Conservation (phyloP, 2,888 invertebrate genomes). For the Cosmia pyralina region DNA sequence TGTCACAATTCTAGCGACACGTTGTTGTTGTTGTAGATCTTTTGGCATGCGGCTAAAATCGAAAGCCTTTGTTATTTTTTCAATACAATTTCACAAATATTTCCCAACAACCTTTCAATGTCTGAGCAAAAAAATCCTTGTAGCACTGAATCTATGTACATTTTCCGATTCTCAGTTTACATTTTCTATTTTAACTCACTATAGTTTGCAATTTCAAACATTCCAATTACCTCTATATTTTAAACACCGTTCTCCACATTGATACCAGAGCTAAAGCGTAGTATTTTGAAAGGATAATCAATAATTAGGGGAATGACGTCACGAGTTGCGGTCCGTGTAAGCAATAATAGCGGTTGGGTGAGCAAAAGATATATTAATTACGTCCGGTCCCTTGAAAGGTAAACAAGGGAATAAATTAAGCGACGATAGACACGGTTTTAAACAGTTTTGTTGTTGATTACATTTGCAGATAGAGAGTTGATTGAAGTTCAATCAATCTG, state of each 20-base stretch:
- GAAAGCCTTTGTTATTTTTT: too few relatives aligned
- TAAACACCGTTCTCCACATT: background rate
- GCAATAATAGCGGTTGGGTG: conserved; percentile 55
- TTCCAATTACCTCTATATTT: conserved; percentile 1
- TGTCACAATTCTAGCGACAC: too few relatives aligned
- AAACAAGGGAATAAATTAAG: conserved; percentile 36
- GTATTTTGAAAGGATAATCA: conserved; percentile 58
- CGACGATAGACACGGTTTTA: conserved; percentile 6
- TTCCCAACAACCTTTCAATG: too few relatives aligned
- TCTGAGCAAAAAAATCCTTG: background rate
- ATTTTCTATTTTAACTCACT: too few relatives aligned
- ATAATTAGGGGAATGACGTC: conserved; percentile 62
- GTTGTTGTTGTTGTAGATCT: too few relatives aligned
- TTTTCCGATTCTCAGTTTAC: too few relatives aligned
- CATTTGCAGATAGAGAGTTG: background rate
- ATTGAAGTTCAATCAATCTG: background rate
- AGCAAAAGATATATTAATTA: conserved; percentile 55
- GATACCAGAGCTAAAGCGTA: conserved; percentile 43
- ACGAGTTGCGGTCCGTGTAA: conserved; percentile 48
- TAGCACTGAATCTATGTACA: too few relatives aligned
- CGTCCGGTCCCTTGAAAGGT: conserved; percentile 57
- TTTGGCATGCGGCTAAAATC: too few relatives aligned
- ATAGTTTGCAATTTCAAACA: background rate
- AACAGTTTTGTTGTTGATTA: conserved; percentile 11
- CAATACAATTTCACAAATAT: too few relatives aligned